Evolutionary conservation across 2,113 vertebrate species (phyloP).

Genomic region (Hippoglossus stenolepis): DNA sequence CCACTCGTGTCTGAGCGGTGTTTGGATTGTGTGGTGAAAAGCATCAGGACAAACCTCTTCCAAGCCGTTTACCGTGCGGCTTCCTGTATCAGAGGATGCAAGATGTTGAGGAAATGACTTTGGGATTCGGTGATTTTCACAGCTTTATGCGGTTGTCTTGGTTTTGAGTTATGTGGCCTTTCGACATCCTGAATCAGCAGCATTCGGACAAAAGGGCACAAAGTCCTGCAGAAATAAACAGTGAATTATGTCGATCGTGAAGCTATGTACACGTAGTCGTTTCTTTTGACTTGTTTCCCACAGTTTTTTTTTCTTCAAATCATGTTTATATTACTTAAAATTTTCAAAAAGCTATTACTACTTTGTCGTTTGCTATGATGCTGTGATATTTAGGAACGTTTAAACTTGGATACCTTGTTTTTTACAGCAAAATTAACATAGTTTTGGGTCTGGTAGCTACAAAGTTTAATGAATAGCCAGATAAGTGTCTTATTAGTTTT

Average conservation of each 20-base stretch:
- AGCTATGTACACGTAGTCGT: no score
- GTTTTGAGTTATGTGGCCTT: conserved; percentile 42
- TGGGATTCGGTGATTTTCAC: conserved; percentile 62
- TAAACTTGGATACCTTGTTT: no score
- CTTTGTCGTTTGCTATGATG: no score
- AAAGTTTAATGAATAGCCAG: not conserved
- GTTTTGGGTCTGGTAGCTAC: not conserved
- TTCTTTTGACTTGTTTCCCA: no score
- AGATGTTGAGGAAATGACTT: conserved; percentile 69
- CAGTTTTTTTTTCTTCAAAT: no score
- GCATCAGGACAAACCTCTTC: conserved; percentile 27
- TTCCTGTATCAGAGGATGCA: conserved; percentile 53
- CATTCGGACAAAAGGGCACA: conserved; percentile 1
- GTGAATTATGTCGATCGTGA: not conserved
- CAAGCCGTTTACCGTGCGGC: conserved; percentile 49
- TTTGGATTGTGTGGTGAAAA: conserved; percentile 50
- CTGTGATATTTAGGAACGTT: no score
- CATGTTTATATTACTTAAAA: no score
- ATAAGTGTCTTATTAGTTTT: not conserved
- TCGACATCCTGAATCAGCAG: conserved; percentile 29
- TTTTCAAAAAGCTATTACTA: no score
- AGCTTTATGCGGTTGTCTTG: conserved; percentile 62
- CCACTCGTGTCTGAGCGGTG: not conserved
- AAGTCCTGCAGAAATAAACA: not conserved
- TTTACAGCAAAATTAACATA: no score